Evolutionary conservation across 2,888 invertebrate species (phyloP).

Genomic region (Tromatobia lineatoria): DNA sequence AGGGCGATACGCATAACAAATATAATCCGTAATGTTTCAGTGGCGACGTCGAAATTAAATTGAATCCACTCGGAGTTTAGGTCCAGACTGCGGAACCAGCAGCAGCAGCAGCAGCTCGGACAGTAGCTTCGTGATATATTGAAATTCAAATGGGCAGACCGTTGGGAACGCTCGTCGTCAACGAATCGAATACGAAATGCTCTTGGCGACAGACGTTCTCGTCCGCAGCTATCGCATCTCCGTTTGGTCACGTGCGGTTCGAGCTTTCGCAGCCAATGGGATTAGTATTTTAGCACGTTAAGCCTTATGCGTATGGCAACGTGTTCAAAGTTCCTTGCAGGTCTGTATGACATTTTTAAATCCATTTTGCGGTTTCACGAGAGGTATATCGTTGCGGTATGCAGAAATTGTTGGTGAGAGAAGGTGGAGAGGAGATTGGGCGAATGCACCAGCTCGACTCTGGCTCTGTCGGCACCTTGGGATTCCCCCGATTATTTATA

Average conservation of each 20-base stretch:
- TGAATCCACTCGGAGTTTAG: conserved; percentile 31
- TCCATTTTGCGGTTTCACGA: conserved; percentile 27
- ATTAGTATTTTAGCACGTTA: conserved; percentile 45
- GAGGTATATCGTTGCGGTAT: conserved; percentile 31
- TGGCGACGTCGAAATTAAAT: conserved; percentile 31
- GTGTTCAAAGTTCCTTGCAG: not conserved
- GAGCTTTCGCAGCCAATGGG: conserved; percentile 37
- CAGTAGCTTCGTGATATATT: conserved; percentile 40
- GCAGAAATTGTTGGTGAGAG: conserved; percentile 55
- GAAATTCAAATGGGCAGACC: conserved; percentile 51
- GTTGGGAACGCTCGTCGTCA: conserved; percentile 18
- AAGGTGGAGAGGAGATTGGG: conserved; percentile 46
- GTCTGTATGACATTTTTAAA: conserved; percentile 12
- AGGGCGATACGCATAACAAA: not conserved
- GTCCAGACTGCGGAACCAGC: conserved; percentile 15
- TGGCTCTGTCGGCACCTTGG: conserved; percentile 62
- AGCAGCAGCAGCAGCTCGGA: conserved; percentile 9
- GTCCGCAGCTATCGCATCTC: conserved; percentile 11
- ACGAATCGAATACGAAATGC: conserved; percentile 59
- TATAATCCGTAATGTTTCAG: conserved; percentile 20
- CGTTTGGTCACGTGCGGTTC: conserved; percentile 29
- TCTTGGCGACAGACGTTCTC: conserved; percentile 50
- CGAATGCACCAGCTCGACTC: conserved; percentile 43
- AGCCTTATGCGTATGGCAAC: not conserved
- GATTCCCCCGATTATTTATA: conserved; percentile 82